Evolutionary conservation across 2,113 vertebrate species (phyloP), one percentile per base, ranked within the genome.

Genomic region (Isurus oxyrinchus): DNA sequence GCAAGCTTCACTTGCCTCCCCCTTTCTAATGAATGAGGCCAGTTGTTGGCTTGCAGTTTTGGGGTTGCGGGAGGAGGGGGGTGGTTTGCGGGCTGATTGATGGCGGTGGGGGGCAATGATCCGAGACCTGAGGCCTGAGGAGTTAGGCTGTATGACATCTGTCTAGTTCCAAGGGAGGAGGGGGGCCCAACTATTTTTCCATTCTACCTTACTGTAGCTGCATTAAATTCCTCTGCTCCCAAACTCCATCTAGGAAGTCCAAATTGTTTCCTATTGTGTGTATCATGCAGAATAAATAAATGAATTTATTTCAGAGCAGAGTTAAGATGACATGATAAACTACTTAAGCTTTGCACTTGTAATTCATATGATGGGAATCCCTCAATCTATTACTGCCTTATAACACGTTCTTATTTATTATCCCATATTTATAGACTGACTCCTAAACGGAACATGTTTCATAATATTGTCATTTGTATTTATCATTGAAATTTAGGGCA

Each of bases 401-500:
- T 27, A 76, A 31, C 49, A 72, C 67, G 49, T 23, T 31, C 40
- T 95, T 55, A 95, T 72, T 72, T 49, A 72, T 55, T 95, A 95
- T 95, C 67, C 53, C 35, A 40, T 63, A 94, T 63, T 94, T 63
- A 63, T 40, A 94, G 90, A 61, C 88, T 55, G 49, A 49, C 94
- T 95, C 35, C 59, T 63, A 72, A 95, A 95, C 67, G 55, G 66
- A 55, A 35, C 13, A 72, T 61, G 59, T 66, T 94, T 94, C 59
- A 94, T 94, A 94, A 66, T 63, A 94, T 94, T 94, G 59, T 63
- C 59, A 66, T 66, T 94, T 40, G 90, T 59, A 94, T 94, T 63
- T 94, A 94, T 94, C 59, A 94, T 16, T 94, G 59, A 94, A 94
- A 63, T 94, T 94, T 94, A 25, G 19, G 35, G n/a, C 59, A 94